phyloP scores from a whole-genome alignment of 2,888 invertebrate genomes.

The Dolichopus griseipennis region DNA sequence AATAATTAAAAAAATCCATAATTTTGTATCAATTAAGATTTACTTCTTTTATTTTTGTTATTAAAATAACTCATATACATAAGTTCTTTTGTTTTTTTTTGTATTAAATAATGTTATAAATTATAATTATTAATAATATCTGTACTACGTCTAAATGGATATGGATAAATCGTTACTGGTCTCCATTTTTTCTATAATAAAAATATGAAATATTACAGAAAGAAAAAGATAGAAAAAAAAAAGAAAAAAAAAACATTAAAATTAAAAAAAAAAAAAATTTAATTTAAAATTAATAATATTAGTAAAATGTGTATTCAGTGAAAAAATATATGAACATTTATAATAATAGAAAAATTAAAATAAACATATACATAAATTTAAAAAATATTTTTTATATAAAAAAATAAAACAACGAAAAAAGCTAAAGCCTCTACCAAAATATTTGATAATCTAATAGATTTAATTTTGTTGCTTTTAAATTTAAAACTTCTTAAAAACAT shows the following conservation, averaged over 20 bases:
- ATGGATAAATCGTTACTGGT: conserved; percentile 43
- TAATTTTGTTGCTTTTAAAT: too few species aligned
- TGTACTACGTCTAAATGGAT: conserved; percentile 40
- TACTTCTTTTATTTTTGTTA: too few species aligned
- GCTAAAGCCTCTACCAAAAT: neutral
- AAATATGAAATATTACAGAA: conserved; percentile 26
- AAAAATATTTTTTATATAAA: neutral
- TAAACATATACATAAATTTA: neutral
- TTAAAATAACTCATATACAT: too few species aligned
- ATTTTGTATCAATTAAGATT: too few species aligned
- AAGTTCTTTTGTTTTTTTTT: too few species aligned
- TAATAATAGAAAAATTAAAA: conserved; percentile 7
- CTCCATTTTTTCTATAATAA: conserved; percentile 40
- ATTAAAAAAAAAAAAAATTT: conserved; percentile 8
- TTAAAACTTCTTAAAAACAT: too few species aligned
- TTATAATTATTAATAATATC: conserved; percentile 42
- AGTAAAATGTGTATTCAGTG: conserved; percentile 3
- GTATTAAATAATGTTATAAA: conserved; percentile 26
- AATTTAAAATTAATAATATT: neutral
- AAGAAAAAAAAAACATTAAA: conserved; percentile 25
- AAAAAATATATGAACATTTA: conserved; percentile 20
- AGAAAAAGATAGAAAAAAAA: conserved; percentile 28
- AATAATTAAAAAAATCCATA: too few species aligned
- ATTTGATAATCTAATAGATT: too few species aligned
- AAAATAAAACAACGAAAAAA: neutral